phyloP scores from a whole-genome alignment of 2,888 invertebrate species.

The Mythimna loreyi region DNA sequence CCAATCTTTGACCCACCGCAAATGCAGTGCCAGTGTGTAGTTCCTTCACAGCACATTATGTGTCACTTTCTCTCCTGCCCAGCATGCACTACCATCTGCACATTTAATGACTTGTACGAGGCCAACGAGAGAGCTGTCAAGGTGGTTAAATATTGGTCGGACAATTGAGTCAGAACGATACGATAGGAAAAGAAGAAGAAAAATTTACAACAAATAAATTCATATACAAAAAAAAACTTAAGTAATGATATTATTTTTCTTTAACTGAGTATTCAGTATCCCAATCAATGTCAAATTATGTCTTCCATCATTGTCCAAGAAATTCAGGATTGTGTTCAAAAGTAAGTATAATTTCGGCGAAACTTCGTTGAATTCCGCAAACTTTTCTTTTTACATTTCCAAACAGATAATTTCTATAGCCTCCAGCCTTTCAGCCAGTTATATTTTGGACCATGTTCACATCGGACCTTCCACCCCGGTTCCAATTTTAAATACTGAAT shows the following conservation, averaged over 20 bases:
- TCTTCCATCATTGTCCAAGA: slow-evolving; percentile 10
- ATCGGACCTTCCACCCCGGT: slow-evolving; percentile 37
- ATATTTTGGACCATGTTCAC: slow-evolving; percentile 50
- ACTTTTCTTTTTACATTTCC: slow-evolving; percentile 51
- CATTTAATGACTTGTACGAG: too few relatives aligned
- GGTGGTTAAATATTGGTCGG: too few relatives aligned
- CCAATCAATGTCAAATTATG: slow-evolving; percentile 10
- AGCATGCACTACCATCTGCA: too few relatives aligned
- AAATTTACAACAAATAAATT: too few relatives aligned
- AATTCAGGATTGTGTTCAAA: slow-evolving; percentile 18
- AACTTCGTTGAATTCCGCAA: slow-evolving; percentile 32
- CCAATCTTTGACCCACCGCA: too few relatives aligned
- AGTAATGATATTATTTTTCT: background rate
- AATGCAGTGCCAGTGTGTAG: too few relatives aligned
- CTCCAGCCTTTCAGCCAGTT: slow-evolving; percentile 28
- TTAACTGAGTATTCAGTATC: background rate
- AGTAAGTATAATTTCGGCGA: slow-evolving; percentile 28
- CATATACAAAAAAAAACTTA: background rate
- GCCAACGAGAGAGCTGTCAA: too few relatives aligned
- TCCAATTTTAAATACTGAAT: slow-evolving; percentile 58
- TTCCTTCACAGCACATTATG: too few relatives aligned
- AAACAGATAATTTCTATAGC: slow-evolving; percentile 52
- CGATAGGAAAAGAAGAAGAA: too few relatives aligned
- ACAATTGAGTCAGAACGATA: too few relatives aligned
- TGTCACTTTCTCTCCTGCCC: too few relatives aligned